phyloP scores from a whole-genome alignment of 2,113 vertebrate species.

The Psittacula cyanocephala region DNA sequence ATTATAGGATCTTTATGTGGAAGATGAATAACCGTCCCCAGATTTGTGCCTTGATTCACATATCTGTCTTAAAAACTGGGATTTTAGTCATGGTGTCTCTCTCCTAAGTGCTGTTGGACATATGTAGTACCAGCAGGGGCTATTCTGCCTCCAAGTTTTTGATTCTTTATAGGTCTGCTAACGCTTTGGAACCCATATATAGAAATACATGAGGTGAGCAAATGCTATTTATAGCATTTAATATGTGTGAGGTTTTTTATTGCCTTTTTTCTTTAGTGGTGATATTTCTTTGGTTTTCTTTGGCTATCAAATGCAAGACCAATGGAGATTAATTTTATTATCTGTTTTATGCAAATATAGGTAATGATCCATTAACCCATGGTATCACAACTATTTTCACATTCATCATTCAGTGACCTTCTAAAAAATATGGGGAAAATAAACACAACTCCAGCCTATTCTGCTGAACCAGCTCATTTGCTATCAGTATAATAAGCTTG shows the following conservation, averaged over 20 bases:
- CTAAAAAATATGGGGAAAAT: not conserved
- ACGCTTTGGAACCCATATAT: not conserved
- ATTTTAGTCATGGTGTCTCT: not conserved
- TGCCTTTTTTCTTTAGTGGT: not conserved
- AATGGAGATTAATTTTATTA: not conserved
- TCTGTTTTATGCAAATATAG: not conserved
- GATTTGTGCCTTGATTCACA: not conserved
- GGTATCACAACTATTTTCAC: not conserved
- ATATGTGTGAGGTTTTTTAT: not conserved
- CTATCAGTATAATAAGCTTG: not conserved
- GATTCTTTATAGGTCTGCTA: not conserved
- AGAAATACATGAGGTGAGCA: not conserved
- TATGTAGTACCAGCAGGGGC: not conserved
- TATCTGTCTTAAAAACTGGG: not conserved
- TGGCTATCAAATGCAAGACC: not conserved
- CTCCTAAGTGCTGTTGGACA: not conserved
- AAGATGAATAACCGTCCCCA: not conserved
- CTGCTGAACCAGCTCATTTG: not conserved
- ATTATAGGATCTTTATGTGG: not conserved
- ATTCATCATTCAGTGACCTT: not conserved
- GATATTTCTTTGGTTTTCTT: not conserved
- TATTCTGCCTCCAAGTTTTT: not conserved
- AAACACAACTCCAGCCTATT: not conserved
- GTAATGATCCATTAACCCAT: not conserved
- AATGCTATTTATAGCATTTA: constrained; percentile 20